These are phyloP conservation scores for Melinaea menophilus DNA, from an alignment of 2,888 invertebrate genomes.

Conservation along the genomic window DNA sequence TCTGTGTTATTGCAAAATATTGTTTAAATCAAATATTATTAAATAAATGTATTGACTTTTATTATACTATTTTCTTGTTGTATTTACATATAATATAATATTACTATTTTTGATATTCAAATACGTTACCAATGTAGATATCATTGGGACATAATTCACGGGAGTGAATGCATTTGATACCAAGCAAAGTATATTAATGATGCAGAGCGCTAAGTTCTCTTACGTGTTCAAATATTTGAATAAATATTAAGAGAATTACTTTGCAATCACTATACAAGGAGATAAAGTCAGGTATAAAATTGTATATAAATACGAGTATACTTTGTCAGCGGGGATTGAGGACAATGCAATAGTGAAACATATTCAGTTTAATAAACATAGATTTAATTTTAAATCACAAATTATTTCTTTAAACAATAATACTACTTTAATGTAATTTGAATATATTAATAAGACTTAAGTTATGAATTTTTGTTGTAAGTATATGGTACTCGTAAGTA, in stretches of 20 bases:
- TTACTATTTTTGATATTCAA: not conserved
- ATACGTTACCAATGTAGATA: not conserved
- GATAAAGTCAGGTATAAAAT: not conserved
- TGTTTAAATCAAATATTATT: too few relatives aligned
- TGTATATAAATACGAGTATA: too few relatives aligned
- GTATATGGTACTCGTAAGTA: too few relatives aligned
- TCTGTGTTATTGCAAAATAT: too few relatives aligned
- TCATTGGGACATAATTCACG: not conserved
- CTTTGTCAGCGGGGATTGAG: too few relatives aligned
- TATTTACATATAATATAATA: not conserved
- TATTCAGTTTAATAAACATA: too few relatives aligned
- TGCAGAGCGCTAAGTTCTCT: slow-evolving; percentile 3
- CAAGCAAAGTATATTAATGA: not conserved
- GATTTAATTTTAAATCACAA: too few relatives aligned
- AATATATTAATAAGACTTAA: too few relatives aligned
- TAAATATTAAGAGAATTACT: not conserved
- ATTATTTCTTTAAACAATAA: too few relatives aligned
- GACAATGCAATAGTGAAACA: too few relatives aligned
- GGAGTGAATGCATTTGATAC: slow-evolving; percentile 4
- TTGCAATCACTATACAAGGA: not conserved
- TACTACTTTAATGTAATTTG: too few relatives aligned
- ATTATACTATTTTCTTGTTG: not conserved
- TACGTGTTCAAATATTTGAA: slow-evolving; percentile 5
- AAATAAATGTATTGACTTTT: not conserved
- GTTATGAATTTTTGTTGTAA: too few relatives aligned